Conservation (phyloP, 2,113 vertebrate species). For the Phainopepla nitens region DNA sequence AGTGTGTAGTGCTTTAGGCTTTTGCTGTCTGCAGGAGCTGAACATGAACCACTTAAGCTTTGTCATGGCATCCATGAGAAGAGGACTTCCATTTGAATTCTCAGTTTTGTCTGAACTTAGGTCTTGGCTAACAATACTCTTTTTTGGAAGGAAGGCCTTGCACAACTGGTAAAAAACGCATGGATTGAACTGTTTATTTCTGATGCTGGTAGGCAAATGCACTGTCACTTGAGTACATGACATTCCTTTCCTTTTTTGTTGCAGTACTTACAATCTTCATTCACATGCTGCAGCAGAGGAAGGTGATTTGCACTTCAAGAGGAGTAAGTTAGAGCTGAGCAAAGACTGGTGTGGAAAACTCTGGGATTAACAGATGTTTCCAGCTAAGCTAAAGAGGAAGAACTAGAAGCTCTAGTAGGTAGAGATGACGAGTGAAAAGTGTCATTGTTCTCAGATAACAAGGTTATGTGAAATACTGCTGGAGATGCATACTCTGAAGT, state of each 20-base stretch:
- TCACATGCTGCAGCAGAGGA: constrained; percentile 17
- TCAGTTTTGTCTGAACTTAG: background rate
- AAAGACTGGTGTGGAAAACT: background rate
- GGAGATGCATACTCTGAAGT: background rate
- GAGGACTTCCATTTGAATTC: background rate
- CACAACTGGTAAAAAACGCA: background rate
- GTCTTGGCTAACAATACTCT: background rate
- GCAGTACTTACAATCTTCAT: background rate
- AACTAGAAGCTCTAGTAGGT: background rate
- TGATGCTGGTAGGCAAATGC: background rate
- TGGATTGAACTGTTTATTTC: background rate
- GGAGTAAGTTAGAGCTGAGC: background rate
- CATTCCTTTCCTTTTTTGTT: background rate
- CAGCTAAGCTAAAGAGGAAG: background rate
- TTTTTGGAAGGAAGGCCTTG: background rate
- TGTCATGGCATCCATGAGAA: background rate
- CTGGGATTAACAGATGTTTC: background rate
- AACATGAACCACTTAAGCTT: background rate
- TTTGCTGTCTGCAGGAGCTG: background rate
- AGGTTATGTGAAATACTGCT: background rate
- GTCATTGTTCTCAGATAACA: background rate
- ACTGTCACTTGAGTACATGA: background rate
- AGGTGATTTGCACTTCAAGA: background rate
- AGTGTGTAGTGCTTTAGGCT: background rate
- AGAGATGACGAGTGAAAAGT: background rate